Percentiles rank a stretch among this genome's conserved stretches.
These are phyloP conservation scores for Amiota mariae DNA, from an alignment of 2,888 invertebrate species.

Conservation along the genomic window DNA sequence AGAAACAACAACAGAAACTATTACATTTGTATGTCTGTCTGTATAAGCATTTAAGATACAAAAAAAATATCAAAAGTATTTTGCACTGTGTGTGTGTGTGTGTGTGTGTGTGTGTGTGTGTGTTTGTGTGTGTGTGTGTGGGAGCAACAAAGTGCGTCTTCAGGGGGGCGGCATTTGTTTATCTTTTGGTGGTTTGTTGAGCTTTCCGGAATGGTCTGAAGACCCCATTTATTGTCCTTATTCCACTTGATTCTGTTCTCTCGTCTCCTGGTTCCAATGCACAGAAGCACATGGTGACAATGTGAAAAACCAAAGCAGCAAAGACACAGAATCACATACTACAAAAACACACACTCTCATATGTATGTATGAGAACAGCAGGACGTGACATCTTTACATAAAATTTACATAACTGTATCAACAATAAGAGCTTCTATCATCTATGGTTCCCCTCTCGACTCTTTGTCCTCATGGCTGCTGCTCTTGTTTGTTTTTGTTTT, in stretches of 20 bases:
- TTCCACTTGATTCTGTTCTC: conserved; percentile 36
- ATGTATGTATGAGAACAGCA: conserved; percentile 36
- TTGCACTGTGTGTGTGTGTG: not conserved
- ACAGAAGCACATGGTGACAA: conserved; percentile 49
- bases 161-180: not conserved
- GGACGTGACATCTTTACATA: conserved; percentile 67
- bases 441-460: too few species aligned
- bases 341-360: conserved; percentile 34
- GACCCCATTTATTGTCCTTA: conserved; percentile 23
- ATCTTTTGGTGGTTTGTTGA: not conserved
- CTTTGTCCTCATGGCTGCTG: too few species aligned
- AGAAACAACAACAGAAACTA: too few species aligned
- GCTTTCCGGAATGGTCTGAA: not conserved
- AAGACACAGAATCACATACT: conserved; percentile 36
- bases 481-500: not conserved
- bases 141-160: conserved; percentile 6
- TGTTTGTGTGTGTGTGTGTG: not conserved
- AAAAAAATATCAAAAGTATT: too few species aligned
- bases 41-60: too few species aligned
- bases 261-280: conserved; percentile 41
- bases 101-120: not conserved
- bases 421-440: conserved; percentile 35
- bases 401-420: conserved; percentile 66
- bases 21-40: too few species aligned
- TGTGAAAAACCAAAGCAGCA: too few species aligned